Conservation (phyloP, 2,888 invertebrate species). For the Bembecia ichneumoniformis region DNA sequence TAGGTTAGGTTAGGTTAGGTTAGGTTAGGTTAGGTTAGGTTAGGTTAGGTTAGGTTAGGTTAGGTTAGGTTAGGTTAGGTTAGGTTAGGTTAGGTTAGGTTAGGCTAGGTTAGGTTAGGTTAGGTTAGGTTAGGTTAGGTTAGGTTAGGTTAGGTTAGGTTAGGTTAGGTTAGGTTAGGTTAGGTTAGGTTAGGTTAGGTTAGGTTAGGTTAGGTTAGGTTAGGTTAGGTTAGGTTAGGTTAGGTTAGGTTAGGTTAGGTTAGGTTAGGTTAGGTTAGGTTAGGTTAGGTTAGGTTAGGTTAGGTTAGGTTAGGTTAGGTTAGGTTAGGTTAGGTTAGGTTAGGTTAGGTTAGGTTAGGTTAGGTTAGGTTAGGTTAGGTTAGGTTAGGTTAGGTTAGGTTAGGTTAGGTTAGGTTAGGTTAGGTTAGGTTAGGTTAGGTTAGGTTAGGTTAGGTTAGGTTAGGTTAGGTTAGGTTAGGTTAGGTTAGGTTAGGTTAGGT, state of each 20-base stretch:
- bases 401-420: slow-evolving; percentile 9
- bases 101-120: slow-evolving; percentile 8
- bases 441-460: slow-evolving; percentile 10
- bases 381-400: slow-evolving; percentile 10
- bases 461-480: slow-evolving; percentile 11
- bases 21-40: slow-evolving; percentile 12
- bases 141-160: slow-evolving; percentile 12
- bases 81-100: slow-evolving; percentile 7
- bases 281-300: slow-evolving; percentile 10
- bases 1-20: slow-evolving; percentile 5
- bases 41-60: slow-evolving; percentile 7
- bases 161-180: slow-evolving; percentile 10
- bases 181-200: slow-evolving; percentile 9
- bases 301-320: slow-evolving; percentile 12
- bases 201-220: slow-evolving; percentile 5
- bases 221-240: background rate
- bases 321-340: slow-evolving; percentile 8
- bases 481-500: slow-evolving; percentile 8
- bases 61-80: slow-evolving; percentile 12
- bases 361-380: slow-evolving; percentile 9
- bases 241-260: slow-evolving; percentile 10
- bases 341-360: slow-evolving; percentile 11
- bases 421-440: slow-evolving; percentile 11
- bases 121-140: slow-evolving; percentile 9
- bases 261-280: slow-evolving; percentile 8